phyloP scores from a whole-genome alignment of 2,113 vertebrate species.

The Hemichromis elongatus region DNA sequence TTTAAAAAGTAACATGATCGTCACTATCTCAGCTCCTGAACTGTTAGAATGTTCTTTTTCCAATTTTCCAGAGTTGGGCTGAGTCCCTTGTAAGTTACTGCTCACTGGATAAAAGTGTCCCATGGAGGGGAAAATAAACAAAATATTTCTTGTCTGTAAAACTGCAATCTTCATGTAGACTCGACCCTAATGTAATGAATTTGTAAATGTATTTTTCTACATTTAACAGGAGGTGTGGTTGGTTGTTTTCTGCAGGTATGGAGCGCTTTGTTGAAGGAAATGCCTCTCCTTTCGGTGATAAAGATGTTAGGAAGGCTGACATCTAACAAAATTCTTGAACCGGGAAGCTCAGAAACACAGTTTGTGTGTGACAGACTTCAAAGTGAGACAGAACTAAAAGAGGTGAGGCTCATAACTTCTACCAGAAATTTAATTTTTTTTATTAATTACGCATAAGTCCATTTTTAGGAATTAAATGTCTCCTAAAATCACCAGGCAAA shows the following conservation, averaged over 20 bases:
- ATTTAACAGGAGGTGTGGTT: not conserved
- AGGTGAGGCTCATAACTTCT: constrained; percentile 56
- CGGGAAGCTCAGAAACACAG: constrained; percentile 78
- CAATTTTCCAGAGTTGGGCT: not conserved
- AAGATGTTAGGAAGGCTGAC: constrained; percentile 87
- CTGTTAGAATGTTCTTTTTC: not conserved
- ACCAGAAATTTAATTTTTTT: not conserved
- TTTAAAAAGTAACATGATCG: not conserved
- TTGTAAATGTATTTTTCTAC: not conserved
- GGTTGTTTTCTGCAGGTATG: constrained; percentile 76
- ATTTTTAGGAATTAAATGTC: not conserved
- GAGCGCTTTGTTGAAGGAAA: constrained; percentile 89
- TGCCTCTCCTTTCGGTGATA: constrained; percentile 81
- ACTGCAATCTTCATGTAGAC: not conserved
- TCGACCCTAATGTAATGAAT: not conserved
- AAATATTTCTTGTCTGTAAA: not conserved
- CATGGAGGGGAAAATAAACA: not conserved
- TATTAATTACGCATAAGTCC: not conserved
- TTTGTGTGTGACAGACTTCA: constrained; percentile 85
- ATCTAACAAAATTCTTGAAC: constrained; percentile 80
- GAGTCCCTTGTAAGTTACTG: not conserved
- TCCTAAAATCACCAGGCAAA: constrained; percentile 71
- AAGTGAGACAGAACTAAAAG: constrained; percentile 81
- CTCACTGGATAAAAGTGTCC: not conserved
- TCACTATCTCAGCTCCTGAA: not conserved